Conservation (phyloP, 2,888 invertebrate genomes). For the Lasius platythorax region DNA sequence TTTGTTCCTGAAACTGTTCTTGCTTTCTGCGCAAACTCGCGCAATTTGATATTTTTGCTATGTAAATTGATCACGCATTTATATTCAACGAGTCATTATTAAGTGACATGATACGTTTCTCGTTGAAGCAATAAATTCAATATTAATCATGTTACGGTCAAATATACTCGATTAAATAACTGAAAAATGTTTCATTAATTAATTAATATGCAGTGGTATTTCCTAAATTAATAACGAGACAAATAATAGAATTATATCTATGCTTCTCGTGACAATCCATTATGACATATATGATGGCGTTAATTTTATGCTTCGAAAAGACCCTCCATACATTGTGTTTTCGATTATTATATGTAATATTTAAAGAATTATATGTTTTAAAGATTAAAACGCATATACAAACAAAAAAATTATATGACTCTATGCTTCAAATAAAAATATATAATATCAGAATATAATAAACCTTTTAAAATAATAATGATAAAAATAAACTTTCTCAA, state of each 20-base stretch:
- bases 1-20: not conserved
- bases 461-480: not conserved
- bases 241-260: not conserved
- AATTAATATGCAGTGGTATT: conserved; percentile 18
- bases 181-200: conserved; percentile 23
- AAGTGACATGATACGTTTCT: conserved; percentile 8
- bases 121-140: conserved; percentile 16
- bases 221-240: not conserved
- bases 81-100: conserved; percentile 30
- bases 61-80: conserved; percentile 15
- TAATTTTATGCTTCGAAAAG: not conserved
- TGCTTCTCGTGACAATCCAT: not conserved
- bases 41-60: conserved; percentile 11
- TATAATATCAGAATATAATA: not conserved
- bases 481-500: not conserved
- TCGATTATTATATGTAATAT: not conserved
- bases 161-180: conserved; percentile 21
- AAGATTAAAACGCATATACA: not conserved
- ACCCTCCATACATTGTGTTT: no score
- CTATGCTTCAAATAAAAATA: not conserved
- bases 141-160: conserved; percentile 11
- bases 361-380: conserved; percentile 2
- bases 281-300: not conserved
- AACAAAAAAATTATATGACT: not conserved
- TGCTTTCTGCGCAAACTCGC: not conserved